Evolutionary conservation across 2,888 invertebrate genomes (phyloP).

Genomic region (Microctonus aethiopoides): DNA sequence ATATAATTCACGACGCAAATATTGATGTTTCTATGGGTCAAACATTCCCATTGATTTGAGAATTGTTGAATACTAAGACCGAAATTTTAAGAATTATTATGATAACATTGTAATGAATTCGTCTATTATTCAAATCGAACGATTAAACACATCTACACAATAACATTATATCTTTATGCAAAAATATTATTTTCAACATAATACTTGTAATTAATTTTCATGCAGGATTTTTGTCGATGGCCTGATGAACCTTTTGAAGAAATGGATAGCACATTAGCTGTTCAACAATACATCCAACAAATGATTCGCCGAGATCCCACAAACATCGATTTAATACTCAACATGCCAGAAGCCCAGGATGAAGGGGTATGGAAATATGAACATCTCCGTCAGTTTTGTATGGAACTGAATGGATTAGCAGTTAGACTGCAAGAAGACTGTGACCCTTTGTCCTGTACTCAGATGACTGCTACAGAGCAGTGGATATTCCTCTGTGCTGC

Average conservation of each 20-base stretch:
- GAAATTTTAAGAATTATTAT: no score
- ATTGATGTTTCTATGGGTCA: no score
- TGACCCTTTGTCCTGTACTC: conserved; percentile 95
- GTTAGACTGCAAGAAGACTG: conserved; percentile 96
- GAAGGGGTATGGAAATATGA: conserved; percentile 99
- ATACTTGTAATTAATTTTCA: not conserved
- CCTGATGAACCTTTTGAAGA: conserved; percentile 98
- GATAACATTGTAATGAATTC: no score
- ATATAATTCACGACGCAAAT: not conserved
- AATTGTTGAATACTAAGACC: no score
- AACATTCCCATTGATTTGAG: no score
- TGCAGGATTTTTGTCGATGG: conserved; percentile 96
- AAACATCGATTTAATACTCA: conserved; percentile 93
- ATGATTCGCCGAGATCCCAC: conserved; percentile 92
- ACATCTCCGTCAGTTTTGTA: conserved; percentile 98
- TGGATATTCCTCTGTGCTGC: conserved; percentile 99
- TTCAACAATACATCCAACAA: conserved; percentile 99
- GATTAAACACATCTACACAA: no score
- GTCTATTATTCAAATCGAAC: no score
- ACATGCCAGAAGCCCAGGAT: conserved; percentile 96
- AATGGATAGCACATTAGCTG: conserved; percentile 98
- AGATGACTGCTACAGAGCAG: conserved; percentile 99
- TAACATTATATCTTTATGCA: not conserved
- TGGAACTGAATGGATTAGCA: conserved; percentile 99
- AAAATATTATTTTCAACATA: not conserved